Evolutionary conservation across 2,888 invertebrate species (phyloP), one percentile per base, ranked within the genome.

Genomic region (Ceramica pisi): DNA sequence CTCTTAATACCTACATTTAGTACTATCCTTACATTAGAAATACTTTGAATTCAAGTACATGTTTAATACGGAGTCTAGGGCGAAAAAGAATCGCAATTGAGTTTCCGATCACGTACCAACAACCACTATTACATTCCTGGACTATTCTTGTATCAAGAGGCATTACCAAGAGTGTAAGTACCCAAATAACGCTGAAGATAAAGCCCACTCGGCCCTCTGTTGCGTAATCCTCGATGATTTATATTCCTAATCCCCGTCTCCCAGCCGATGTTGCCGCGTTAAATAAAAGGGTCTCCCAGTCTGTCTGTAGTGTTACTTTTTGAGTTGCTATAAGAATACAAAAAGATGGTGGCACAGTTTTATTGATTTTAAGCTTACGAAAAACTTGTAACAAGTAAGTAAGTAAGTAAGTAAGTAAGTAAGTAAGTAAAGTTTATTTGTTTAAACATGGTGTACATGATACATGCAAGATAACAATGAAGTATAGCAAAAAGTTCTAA

Each of bases 171-270:
- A 61, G 53, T 59, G 57, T 38, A 69, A 48, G 12, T 51, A 35
- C 31, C 50, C 53, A 44, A 70, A 77, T 67, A 71, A 68, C 41
- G 19, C 51, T 60, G 44, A 55, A 56, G 60, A 76, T 66, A 77
- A 74, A 71, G 41, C 46, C 64, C 35, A 35, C 69, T 57, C 64
- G 74, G 55, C 70, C 65, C 55, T 56, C 60, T 57, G 21, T 66
- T 21, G 31, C 31, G 44, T 79, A 84, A 83, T 81, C 84, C 81
- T 31, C 59, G 50, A 71, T 79, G 73, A 83, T 83, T 75, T 83
- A 75, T 78, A 61, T 63, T 31, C 57, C 10, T 48, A 63, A 71
- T 71, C 53, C 46, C 9, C 26, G 68, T 66, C 44, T 41, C 62
- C 23, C 53, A 81, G 69, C 66, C 65, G 44, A 69, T 66, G 23